These are phyloP conservation scores for Pheosia gnoma DNA, from an alignment of 2,888 invertebrate species.

Conservation along the genomic window DNA sequence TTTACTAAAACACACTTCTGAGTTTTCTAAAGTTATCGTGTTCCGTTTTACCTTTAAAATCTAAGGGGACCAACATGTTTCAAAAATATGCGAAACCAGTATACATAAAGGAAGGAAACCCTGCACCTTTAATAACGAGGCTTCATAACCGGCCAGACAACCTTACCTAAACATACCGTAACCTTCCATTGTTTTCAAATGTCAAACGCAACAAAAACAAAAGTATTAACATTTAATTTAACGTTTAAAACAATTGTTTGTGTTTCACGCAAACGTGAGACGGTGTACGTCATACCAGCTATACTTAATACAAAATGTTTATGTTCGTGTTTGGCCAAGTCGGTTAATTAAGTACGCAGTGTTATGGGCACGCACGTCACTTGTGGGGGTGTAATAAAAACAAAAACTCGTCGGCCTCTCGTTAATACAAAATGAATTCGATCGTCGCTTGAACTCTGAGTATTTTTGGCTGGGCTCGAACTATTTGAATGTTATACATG, in stretches of 20 bases:
- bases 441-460: neutral
- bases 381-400: conserved; percentile 57
- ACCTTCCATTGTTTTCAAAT: conserved; percentile 12
- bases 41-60: too few relatives aligned
- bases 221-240: conserved; percentile 39
- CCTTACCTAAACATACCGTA: neutral
- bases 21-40: too few relatives aligned
- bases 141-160: neutral
- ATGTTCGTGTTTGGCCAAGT: conserved; percentile 65
- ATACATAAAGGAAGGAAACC: too few relatives aligned
- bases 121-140: too few relatives aligned
- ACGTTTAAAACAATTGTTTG: conserved; percentile 34
- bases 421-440: conserved; percentile 18
- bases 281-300: conserved; percentile 38
- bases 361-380: conserved; percentile 68
- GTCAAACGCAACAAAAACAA: conserved; percentile 27
- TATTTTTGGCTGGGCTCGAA: too few relatives aligned
- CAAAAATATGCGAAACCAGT: too few relatives aligned
- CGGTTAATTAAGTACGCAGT: conserved; percentile 65
- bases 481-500: too few relatives aligned
- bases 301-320: conserved; percentile 61
- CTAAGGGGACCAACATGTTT: too few relatives aligned
- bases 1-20: too few relatives aligned
- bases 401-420: conserved; percentile 43
- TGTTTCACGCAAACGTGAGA: conserved; percentile 17